Evolutionary conservation across 2,888 invertebrate species (phyloP), one percentile per base, ranked within the genome.

Genomic region (Agrilus mali): DNA sequence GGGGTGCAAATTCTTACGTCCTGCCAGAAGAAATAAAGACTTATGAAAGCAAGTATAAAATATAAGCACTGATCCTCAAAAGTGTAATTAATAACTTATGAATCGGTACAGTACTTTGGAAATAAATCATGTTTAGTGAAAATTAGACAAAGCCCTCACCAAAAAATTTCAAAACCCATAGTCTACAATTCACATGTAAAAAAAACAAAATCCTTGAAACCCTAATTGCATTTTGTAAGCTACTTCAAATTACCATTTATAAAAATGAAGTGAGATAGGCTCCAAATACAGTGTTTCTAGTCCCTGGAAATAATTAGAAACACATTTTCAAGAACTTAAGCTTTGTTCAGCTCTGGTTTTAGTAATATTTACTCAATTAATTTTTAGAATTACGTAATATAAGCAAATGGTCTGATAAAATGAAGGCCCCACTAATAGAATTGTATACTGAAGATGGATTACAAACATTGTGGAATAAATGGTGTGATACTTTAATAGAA

Each of bases 1-100:
- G 84, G 79, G 90, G 87, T 1, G 70, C 80, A 0, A 86, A 86
- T 59, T 73, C 89, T 0, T 88, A 82, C 55, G 66, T 92, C 36
- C 63, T 78, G 20, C 75, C 79, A 1, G 70, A 76, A 47, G 90
- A 90, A 61, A 57, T 82, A 3, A 66, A 76, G 50, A 55, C 69
- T 0, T 78, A 77, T 53, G 71, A 80, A 64, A 72, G 83, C 78
- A 69, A 60, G 63, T 55, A 39, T 32, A 36, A 37, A 6, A 44
- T 37, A 8, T 14, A 13, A 13, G 8, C 3, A 35, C 14, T 15
- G 13, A 35, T 35, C 7, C 10, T 2, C 2, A 35, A n/a, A 35
- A 15, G n/a, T 13, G 2, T 35, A 15, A 20, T 1, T 20, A 20
- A 20, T 5, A 6, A 20, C 20, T 20, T 6, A 20, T 20, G 7